phyloP scores from a whole-genome alignment of 2,797 vertebrate genomes.

The Spinus pinus region DNA sequence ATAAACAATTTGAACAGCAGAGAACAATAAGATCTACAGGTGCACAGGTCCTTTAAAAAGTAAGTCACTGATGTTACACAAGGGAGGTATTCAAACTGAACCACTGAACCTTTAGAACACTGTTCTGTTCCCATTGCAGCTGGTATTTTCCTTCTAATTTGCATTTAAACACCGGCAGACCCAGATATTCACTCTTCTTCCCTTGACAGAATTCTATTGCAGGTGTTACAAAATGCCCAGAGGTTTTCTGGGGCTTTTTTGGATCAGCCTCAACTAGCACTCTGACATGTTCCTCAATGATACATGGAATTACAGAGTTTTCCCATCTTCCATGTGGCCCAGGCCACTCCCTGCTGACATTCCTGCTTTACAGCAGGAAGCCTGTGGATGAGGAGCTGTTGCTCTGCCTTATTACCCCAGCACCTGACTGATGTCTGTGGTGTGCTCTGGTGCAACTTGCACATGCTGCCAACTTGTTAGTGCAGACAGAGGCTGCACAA shows the following conservation, averaged over 20 bases:
- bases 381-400: neutral
- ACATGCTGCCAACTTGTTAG: neutral
- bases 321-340: neutral
- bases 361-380: neutral
- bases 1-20: neutral
- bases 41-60: slow-evolving; percentile 12
- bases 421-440: neutral
- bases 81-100: neutral
- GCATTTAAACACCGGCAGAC: slow-evolving; percentile 15
- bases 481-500: neutral
- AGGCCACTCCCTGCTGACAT: neutral
- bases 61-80: neutral
- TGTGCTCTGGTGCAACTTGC: neutral
- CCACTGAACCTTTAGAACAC: slow-evolving; percentile 24
- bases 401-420: neutral
- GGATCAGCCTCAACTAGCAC: neutral
- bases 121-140: slow-evolving; percentile 35
- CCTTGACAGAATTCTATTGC: neutral
- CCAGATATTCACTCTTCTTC: slow-evolving; percentile 20
- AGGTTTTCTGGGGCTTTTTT: neutral
- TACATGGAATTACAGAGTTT: fast-evolving
- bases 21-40: slow-evolving; percentile 2
- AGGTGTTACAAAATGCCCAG: neutral
- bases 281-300: neutral
- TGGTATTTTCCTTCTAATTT: slow-evolving; percentile 51